These are phyloP conservation scores for Nebria salina DNA, from an alignment of 2,888 invertebrate genomes.

Conservation along the genomic window DNA sequence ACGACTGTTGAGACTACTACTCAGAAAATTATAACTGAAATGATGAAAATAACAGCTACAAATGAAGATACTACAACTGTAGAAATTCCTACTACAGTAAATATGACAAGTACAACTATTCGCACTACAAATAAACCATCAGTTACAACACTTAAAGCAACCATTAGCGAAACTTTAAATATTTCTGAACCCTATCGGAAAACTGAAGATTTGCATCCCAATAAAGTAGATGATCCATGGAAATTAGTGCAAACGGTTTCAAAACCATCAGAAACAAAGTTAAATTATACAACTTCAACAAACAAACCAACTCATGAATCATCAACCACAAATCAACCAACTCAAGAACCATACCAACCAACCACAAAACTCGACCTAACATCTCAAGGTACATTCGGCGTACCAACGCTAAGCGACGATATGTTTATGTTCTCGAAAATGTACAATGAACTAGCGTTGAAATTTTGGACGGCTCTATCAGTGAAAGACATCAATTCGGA, in stretches of 20 bases:
- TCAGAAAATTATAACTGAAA: slow-evolving; percentile 48
- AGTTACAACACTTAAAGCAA: slow-evolving; percentile 18
- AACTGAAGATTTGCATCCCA: slow-evolving; percentile 41
- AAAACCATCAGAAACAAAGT: slow-evolving; percentile 45
- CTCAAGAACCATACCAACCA: slow-evolving; percentile 44
- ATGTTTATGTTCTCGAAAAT: slow-evolving; percentile 70
- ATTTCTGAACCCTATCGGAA: slow-evolving; percentile 34
- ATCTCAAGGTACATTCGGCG: slow-evolving; percentile 71
- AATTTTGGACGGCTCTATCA: slow-evolving; percentile 75
- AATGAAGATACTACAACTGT: slow-evolving; percentile 38
- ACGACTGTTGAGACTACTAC: slow-evolving; percentile 47
- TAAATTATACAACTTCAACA: slow-evolving; percentile 49
- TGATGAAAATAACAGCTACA: slow-evolving; percentile 16
- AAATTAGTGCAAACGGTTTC: slow-evolving; percentile 43
- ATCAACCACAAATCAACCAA: slow-evolving; percentile 53
- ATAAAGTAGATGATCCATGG: slow-evolving; percentile 37
- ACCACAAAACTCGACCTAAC: slow-evolving; percentile 64
- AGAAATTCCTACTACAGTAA: slow-evolving; percentile 25
- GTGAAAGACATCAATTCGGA: slow-evolving; percentile 77
- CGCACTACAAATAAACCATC: neutral
- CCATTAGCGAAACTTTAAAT: slow-evolving; percentile 31
- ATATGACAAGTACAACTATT: slow-evolving; percentile 23
- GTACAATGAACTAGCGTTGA: slow-evolving; percentile 86
- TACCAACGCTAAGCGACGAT: slow-evolving; percentile 78
- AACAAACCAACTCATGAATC: slow-evolving; percentile 45